Conservation (phyloP, 2,888 invertebrate species). For the Eudemis profundana region DNA sequence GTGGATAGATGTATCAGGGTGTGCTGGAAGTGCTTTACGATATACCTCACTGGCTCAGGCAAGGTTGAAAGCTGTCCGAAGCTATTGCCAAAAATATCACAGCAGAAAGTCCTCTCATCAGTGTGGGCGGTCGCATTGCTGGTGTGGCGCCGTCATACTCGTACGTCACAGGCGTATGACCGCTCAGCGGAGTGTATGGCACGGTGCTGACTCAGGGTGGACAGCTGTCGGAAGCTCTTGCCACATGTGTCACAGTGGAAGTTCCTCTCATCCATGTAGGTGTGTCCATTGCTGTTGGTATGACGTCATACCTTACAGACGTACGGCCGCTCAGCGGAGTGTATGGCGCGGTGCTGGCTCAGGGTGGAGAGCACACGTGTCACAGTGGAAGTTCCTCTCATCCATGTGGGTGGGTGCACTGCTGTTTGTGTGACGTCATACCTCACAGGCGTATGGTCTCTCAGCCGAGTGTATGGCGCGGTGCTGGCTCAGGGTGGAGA, state of each 20-base stretch:
- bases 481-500: constrained; percentile 91
- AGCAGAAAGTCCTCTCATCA: too few species aligned
- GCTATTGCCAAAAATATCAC: too few species aligned
- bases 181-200: constrained; percentile 92
- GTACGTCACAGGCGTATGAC: constrained; percentile 77
- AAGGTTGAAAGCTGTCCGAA: too few species aligned
- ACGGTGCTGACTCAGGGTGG: constrained; percentile 90
- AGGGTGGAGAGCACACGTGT: constrained; percentile 83
- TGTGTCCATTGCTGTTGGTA: constrained; percentile 52
- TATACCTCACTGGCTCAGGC: too few species aligned
- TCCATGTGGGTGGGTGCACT: too few species aligned
- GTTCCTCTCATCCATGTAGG: constrained; percentile 91
- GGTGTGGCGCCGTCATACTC: too few species aligned
- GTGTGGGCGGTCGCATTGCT: too few species aligned
- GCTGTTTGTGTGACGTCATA: constrained; percentile 47
- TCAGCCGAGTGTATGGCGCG: constrained; percentile 92
- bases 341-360: constrained; percentile 85
- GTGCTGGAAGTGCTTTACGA: too few species aligned
- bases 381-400: too few species aligned
- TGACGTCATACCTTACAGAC: constrained; percentile 86
- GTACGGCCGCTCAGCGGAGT: constrained; percentile 90
- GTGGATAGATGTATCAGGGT: too few species aligned
- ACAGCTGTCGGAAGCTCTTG: constrained; percentile 90
- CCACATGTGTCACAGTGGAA: constrained; percentile 90
- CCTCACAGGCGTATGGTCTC: constrained; percentile 90